Conservation (phyloP, 2,797 vertebrate genomes). For the Allobates femoralis region DNA sequence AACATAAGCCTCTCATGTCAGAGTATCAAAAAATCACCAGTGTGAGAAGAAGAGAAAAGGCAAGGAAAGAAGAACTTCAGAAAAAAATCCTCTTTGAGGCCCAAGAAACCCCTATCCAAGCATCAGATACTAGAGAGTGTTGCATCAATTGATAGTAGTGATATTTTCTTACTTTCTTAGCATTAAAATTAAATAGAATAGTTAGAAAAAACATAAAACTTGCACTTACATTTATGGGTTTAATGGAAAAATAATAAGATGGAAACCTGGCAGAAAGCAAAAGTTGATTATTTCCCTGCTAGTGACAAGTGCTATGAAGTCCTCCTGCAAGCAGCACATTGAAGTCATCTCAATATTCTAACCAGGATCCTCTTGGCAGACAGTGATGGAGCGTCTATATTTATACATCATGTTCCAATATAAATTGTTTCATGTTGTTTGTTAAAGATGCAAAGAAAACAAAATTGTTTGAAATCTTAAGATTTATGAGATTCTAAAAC, state of each 20-base stretch:
- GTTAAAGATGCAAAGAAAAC: constrained; percentile 34
- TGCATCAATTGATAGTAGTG: background rate
- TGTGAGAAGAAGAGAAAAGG: no score
- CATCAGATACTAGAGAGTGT: background rate
- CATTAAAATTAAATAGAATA: background rate
- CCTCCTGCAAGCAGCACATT: constrained; percentile 19
- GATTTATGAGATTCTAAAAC: constrained; percentile 40
- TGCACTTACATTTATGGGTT: background rate
- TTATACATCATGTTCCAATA: constrained; percentile 48
- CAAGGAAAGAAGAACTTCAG: no score
- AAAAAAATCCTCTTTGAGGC: background rate
- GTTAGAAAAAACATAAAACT: background rate
- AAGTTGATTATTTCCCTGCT: background rate
- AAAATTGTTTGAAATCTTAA: constrained; percentile 10
- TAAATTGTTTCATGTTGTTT: constrained; percentile 45
- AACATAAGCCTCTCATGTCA: no score
- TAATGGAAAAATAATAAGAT: constrained; percentile 13
- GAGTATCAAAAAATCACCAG: no score
- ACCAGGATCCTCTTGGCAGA: constrained; percentile 44
- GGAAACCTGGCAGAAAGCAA: constrained; percentile 31
- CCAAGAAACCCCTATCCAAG: background rate
- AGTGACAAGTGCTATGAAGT: constrained; percentile 33
- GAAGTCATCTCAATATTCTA: constrained; percentile 34
- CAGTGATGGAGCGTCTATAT: constrained; percentile 17
- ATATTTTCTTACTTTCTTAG: background rate